A percentile compares a stretch with the other conserved stretches of the same genome.
Conservation (phyloP, 2,113 vertebrate genomes). For the Plectropomus leopardus region DNA sequence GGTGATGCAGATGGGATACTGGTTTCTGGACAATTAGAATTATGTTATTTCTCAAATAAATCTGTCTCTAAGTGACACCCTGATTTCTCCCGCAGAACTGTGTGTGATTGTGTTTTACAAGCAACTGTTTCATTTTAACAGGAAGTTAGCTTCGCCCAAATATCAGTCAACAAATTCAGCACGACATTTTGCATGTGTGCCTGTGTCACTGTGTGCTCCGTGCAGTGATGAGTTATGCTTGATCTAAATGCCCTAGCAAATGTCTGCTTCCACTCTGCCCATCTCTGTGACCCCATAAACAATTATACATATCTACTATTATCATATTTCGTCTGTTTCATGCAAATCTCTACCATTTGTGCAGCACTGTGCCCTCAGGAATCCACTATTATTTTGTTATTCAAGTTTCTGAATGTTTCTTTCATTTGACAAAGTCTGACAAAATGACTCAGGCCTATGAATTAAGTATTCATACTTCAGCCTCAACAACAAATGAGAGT, state of each 20-base stretch:
- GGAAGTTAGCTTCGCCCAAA: not conserved
- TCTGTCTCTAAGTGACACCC: conserved; percentile 37
- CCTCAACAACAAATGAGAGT: not conserved
- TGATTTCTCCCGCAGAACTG: conserved; percentile 20
- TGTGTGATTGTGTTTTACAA: conserved; percentile 5
- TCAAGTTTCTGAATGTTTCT: conserved; percentile 16
- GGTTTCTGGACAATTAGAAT: conserved; percentile 69
- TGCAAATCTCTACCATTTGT: conserved; percentile 34
- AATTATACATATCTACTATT: conserved; percentile 41
- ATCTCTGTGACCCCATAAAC: conserved; percentile 33
- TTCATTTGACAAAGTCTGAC: conserved; percentile 31
- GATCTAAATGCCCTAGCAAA: conserved; percentile 1
- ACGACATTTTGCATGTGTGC: conserved; percentile 11
- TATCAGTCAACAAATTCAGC: not conserved
- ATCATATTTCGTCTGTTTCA: conserved; percentile 36
- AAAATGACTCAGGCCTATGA: conserved; percentile 37
- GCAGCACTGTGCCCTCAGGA: conserved; percentile 27
- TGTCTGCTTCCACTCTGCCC: not conserved
- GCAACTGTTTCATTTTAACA: not conserved
- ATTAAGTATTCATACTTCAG: conserved; percentile 42
- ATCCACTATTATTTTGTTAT: conserved; percentile 27
- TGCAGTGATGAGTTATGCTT: conserved; percentile 17
- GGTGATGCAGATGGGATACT: conserved; percentile 60
- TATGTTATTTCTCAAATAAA: conserved; percentile 50
- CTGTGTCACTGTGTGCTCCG: not conserved